Evolutionary conservation across 2,113 vertebrate species (phyloP).

Genomic region (Asarcornis scutulata): DNA sequence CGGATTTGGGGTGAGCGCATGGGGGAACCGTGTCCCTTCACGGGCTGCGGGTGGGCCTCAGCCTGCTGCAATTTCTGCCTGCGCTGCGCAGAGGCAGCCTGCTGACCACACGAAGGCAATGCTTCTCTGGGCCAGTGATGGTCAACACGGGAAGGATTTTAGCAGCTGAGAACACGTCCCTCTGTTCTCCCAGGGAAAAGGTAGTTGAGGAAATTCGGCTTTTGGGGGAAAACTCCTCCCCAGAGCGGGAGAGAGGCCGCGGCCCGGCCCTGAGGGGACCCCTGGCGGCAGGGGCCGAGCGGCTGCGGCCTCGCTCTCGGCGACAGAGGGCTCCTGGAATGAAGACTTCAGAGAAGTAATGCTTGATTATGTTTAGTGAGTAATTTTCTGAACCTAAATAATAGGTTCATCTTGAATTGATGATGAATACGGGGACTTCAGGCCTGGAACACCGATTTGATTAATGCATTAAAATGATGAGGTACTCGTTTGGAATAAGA

Average conservation of each 20-base stretch:
- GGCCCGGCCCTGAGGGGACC: no score
- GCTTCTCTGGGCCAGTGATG: not conserved
- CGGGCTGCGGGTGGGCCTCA: accelerated
- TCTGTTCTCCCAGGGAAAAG: not conserved
- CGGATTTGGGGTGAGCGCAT: not conserved
- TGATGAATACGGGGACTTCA: not conserved
- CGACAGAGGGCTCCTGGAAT: accelerated
- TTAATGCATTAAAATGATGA: not conserved
- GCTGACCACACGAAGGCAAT: not conserved
- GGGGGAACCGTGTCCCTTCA: not conserved
- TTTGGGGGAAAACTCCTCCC: no score
- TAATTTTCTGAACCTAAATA: not conserved
- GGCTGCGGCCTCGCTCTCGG: not conserved
- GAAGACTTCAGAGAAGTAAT: not conserved
- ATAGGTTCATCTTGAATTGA: not conserved
- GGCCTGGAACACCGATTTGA: not conserved
- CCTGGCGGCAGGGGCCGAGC: no score
- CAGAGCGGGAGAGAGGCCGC: no score
- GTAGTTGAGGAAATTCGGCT: not conserved
- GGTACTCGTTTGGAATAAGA: not conserved
- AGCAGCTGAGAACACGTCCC: not conserved
- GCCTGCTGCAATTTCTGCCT: not conserved
- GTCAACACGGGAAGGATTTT: not conserved
- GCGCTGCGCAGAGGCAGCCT: not conserved
- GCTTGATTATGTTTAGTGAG: not conserved